Evolutionary conservation across 2,113 vertebrate genomes (phyloP).

Genomic region (Poeciliopsis prolifica): DNA sequence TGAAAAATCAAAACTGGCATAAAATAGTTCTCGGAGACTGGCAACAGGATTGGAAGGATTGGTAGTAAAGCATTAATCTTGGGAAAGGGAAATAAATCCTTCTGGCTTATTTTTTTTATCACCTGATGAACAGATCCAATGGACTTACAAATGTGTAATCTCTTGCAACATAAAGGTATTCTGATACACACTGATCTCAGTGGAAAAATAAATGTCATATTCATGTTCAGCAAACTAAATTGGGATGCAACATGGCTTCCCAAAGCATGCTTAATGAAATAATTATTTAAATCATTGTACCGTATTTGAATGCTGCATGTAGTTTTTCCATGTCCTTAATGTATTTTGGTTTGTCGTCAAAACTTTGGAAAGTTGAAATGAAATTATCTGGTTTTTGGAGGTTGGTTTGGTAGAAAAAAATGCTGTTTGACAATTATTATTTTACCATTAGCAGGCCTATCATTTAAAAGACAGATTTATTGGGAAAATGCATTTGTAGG

Average conservation of each 20-base stretch:
- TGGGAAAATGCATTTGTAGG: background rate
- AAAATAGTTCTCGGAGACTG: slow-evolving; percentile 54
- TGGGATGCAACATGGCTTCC: background rate
- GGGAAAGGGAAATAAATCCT: slow-evolving; percentile 34
- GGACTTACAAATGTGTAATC: slow-evolving; percentile 34
- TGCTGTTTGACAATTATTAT: background rate
- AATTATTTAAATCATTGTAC: background rate
- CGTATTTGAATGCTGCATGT: background rate
- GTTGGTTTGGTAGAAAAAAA: background rate
- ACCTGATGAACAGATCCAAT: slow-evolving; percentile 52
- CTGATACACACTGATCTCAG: slow-evolving; percentile 5
- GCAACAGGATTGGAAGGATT: slow-evolving; percentile 46
- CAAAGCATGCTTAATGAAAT: background rate
- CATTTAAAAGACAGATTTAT: background rate
- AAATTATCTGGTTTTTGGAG: background rate
- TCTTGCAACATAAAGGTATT: slow-evolving; percentile 18
- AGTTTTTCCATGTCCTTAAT: background rate
- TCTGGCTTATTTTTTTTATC: slow-evolving; percentile 53
- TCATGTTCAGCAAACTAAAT: background rate
- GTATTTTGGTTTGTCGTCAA: background rate
- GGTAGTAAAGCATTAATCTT: slow-evolving; percentile 60
- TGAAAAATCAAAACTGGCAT: slow-evolving; percentile 63
- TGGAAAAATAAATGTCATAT: background rate
- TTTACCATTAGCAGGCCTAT: background rate
- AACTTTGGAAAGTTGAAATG: background rate